Base-by-base conservation (phyloP, 2,797 vertebrate genomes). In the Micropoecilia bifurca region DNA sequence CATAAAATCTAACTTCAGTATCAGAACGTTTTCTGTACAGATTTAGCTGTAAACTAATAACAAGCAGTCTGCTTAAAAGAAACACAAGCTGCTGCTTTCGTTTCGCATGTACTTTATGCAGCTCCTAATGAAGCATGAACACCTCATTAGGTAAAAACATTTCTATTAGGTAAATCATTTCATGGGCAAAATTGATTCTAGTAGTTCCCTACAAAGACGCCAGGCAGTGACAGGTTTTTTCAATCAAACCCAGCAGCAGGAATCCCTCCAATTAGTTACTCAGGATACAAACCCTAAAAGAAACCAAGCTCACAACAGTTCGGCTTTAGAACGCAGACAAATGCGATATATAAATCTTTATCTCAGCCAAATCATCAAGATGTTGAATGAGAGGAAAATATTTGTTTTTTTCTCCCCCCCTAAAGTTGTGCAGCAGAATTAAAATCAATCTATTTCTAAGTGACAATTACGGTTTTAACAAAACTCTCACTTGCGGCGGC, bases 351-450 rank as follows among this genome's bases (percentile, higher is more conserved):
- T 89, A 81, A 74, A 8, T 76, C 48, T 86, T 85, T 75, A 87
- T 87, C 75, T 75, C 63, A 46, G 76, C 59, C 55, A 81, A 85
- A 91, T 88, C 80, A 80, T 83, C 78, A 77, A 80, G 85, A 90
- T 25, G 76, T 2, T 33, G 76, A 83, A 83, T 85, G 74, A 81
- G 36, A 85, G 36, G 59, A 10, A 50, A 71, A 73, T 50, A 20
- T 50, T 5, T 20, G 48, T 84, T 78, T 83, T 73, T 68, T 14
- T 6, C 33, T 41, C 39, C 39, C 2, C 16, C 20, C 48, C 74
- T 33, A 75, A 85, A 85, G 86, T 55, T 72, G 78, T 73, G 48
- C 66, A 73, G 79, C 78, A 18, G 78, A 76, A 69, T 88, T 77
- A 77, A 75, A 85, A 88, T 82, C 80, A 50, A 77, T 76, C 81